A percentile compares a stretch with the other conserved stretches of the same genome.
These are phyloP conservation scores for Gorsachius goisagi DNA, from an alignment of 2,113 vertebrate species.

Conservation along the genomic window DNA sequence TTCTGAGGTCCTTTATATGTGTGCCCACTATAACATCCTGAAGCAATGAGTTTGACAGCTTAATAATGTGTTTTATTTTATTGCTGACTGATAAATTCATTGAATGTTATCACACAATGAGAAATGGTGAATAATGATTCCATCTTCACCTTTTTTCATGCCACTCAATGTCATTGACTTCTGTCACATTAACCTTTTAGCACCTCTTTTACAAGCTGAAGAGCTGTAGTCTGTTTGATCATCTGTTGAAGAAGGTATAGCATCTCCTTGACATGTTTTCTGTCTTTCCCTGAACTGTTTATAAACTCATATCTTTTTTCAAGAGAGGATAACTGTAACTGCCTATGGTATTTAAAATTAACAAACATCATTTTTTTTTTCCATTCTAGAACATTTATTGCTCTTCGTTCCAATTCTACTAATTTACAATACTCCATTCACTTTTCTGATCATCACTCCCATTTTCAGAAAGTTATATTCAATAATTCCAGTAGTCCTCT, in stretches of 20 bases:
- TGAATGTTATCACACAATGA: neutral
- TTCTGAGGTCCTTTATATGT: neutral
- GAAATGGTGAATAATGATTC: neutral
- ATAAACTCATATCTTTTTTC: neutral
- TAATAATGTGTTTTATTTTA: neutral
- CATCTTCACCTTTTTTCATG: neutral
- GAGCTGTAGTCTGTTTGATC: neutral
- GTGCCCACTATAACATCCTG: neutral
- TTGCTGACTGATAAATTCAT: neutral
- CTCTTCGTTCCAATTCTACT: neutral
- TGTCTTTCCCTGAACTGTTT: neutral
- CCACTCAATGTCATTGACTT: neutral
- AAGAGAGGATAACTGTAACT: neutral
- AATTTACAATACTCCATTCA: neutral
- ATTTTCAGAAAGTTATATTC: neutral
- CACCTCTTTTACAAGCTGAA: neutral
- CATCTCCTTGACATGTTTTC: neutral
- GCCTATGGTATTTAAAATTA: neutral
- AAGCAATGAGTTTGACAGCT: neutral
- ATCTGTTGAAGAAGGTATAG: neutral
- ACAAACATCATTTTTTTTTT: neutral
- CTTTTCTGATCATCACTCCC: neutral
- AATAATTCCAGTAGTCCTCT: neutral
- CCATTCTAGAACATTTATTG: neutral
- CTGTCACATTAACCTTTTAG: neutral